Percentiles rank a stretch among this genome's conserved stretches.
Evolutionary conservation across 92 coral and sea anemone genomes (phyloP).

Genomic region (Chrysogorgia sp.): DNA sequence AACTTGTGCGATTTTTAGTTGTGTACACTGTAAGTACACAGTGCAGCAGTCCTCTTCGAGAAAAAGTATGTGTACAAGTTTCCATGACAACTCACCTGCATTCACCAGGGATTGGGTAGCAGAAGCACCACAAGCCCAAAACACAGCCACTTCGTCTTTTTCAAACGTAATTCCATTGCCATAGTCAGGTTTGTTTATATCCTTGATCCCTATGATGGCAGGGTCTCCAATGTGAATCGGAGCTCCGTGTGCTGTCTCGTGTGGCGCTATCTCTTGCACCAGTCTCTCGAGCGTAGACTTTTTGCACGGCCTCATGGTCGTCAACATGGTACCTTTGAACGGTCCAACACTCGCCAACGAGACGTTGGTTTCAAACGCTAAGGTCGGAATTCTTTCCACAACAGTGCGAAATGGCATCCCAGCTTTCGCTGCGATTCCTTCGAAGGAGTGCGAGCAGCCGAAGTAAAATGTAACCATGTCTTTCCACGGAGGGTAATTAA

Average conservation of each 20-base stretch:
- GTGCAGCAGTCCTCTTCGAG: too few relatives aligned
- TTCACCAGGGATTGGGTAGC: not conserved
- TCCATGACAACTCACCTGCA: not conserved
- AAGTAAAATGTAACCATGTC: conserved; percentile 83
- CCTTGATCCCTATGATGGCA: not conserved
- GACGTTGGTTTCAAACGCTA: not conserved
- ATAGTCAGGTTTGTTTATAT: not conserved
- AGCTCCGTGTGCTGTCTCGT: not conserved
- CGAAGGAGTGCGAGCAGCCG: conserved; percentile 90
- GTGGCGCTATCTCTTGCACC: not conserved
- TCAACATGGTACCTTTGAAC: not conserved
- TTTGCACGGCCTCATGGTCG: not conserved
- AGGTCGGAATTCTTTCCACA: not conserved
- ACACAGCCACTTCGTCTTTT: not conserved
- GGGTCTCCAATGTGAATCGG: not conserved
- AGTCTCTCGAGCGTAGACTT: not conserved
- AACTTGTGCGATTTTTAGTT: too few relatives aligned
- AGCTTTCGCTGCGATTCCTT: conserved; percentile 62
- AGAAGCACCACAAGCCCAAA: not conserved
- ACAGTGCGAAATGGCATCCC: not conserved
- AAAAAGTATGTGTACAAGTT: too few relatives aligned
- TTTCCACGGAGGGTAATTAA: conserved; percentile 35
- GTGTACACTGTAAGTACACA: too few relatives aligned
- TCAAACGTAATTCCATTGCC: not conserved
- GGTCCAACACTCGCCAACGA: not conserved